These are phyloP conservation scores for Rhynchotus rufescens DNA, from an alignment of 2,797 vertebrate genomes.

Conservation along the genomic window DNA sequence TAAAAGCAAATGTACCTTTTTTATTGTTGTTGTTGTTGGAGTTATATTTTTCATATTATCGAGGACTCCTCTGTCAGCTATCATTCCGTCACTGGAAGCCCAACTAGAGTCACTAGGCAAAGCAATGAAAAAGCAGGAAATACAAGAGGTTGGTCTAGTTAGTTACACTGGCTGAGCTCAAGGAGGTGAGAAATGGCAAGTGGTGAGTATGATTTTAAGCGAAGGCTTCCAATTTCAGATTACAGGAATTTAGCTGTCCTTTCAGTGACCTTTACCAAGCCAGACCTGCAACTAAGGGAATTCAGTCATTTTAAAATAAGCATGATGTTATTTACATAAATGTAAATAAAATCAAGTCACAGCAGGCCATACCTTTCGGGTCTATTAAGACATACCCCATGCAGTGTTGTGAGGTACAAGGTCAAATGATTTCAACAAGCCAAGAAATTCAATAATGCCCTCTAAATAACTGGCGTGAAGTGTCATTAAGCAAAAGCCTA, in stretches of 20 bases:
- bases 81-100: not conserved
- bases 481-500: not conserved
- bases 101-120: not conserved
- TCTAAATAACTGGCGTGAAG: not conserved
- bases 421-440: conserved; percentile 46
- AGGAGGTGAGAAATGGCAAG: not conserved
- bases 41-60: not conserved
- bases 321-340: conserved; percentile 20
- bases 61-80: not conserved
- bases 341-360: conserved; percentile 48
- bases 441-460: conserved; percentile 1
- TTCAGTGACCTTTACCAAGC: not conserved
- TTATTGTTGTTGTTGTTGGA: not conserved
- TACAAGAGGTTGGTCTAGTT: not conserved
- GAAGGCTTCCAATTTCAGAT: not conserved
- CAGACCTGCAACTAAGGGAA: not conserved
- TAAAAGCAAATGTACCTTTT: not conserved
- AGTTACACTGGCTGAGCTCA: not conserved
- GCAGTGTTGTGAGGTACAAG: not conserved
- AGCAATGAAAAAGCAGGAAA: not conserved
- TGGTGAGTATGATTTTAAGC: not conserved
- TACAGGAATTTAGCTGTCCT: not conserved
- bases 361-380: conserved; percentile 15
- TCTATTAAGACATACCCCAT: conserved; percentile 21
- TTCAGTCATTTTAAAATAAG: conserved; percentile 29